Base-by-base conservation (phyloP, 2,888 invertebrate genomes). In the Dilophus febrilis region DNA sequence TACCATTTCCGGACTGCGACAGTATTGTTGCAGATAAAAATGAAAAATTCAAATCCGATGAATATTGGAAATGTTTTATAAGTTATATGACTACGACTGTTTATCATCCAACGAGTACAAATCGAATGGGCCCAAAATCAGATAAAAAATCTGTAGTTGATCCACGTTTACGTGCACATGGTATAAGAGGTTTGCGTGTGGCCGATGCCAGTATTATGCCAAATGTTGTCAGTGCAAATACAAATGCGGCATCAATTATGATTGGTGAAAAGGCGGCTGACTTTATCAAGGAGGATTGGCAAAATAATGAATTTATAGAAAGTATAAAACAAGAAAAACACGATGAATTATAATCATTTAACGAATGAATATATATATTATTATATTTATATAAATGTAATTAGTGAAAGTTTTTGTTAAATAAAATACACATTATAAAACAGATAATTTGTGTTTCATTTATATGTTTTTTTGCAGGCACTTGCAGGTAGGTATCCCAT, bases 161-260 rank as follows among this genome's bases (percentile, higher is more conserved):
- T 54, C 68, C 74, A 1, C 57, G 72, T 31, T 56, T 83, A 4
- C 67, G 64, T 44, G 74, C 83, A 0, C 68, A 75, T 42, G 76
- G 76, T 0, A 63, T 80, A 1, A 54, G 64, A 14, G 71, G 71
- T 11, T 59, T 83, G 2, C 64, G 83, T 30, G 77, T 83, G 1
- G 70, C 73, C 1, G 83, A 83, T 54, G 82, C 79, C 1, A 81
- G 82, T 40, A 69, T 86, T 33, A 85, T 86, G 82, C 85, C 84
- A 0, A 65, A 57, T 3, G 70, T 80, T 36, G 67, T 77, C 1
- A 82, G 80, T 51, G 83, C 78, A 5, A 87, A 87, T 56, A 84
- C 84, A 0, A 86, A 87, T 55, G 86, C 81, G 0, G 82, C 86
- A 1, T 72, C 75, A 0, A 77, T 87, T 12, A 87, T 87, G 86